Conservation (phyloP, 2,113 vertebrate species). For the Halcyon senegalensis region DNA sequence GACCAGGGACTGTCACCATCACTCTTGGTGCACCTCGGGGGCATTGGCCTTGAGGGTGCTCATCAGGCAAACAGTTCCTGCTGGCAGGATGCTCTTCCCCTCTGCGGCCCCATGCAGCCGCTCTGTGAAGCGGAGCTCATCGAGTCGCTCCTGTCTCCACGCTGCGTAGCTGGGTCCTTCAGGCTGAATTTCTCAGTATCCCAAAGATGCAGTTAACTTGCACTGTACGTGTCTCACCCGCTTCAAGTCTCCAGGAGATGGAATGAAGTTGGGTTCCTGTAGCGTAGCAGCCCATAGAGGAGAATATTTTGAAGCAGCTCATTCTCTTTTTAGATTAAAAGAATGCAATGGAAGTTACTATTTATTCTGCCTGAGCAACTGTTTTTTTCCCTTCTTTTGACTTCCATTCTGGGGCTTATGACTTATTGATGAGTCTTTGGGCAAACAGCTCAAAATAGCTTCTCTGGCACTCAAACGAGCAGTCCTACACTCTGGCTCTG, state of each 20-base stretch:
- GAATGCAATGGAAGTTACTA: conserved; percentile 41
- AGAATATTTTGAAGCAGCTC: conserved; percentile 15
- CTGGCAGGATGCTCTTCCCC: not conserved
- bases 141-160: not conserved
- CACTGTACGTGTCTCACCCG: not conserved
- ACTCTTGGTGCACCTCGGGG: not conserved
- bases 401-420: conserved; percentile 61
- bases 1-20: not conserved
- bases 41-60: not conserved
- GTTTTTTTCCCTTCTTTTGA: conserved; percentile 40
- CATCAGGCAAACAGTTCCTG: not conserved
- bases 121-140: not conserved
- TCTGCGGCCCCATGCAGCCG: not conserved
- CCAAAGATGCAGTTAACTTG: not conserved
- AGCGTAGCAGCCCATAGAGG: not conserved
- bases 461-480: conserved; percentile 45
- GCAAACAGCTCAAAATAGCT: conserved; percentile 67
- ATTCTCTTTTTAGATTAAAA: conserved; percentile 19
- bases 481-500: conserved; percentile 18
- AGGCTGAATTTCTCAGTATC: not conserved
- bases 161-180: not conserved
- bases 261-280: not conserved
- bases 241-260: not conserved
- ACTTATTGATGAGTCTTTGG: conserved; percentile 70
- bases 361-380: conserved; percentile 63